phyloP scores from a whole-genome alignment of 2,888 invertebrate species.

The Ophion ellenae region DNA sequence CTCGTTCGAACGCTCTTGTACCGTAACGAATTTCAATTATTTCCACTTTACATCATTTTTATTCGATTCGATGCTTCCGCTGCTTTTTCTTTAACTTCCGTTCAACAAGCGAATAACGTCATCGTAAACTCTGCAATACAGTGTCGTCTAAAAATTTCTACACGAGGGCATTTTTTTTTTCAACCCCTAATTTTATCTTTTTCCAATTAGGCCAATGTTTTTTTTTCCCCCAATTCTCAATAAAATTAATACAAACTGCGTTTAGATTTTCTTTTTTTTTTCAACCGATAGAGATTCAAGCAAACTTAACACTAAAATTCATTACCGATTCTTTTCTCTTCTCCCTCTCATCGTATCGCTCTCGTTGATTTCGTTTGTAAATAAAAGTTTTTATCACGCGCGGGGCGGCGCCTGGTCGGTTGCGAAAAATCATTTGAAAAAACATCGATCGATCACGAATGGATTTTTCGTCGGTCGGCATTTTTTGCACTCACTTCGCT shows the following conservation, averaged over 20 bases:
- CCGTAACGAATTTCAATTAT: background rate
- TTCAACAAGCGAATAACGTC: constrained; percentile 64
- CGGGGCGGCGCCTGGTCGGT: constrained; percentile 54
- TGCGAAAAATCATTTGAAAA: constrained; percentile 22
- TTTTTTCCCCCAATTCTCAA: background rate
- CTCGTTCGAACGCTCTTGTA: constrained; percentile 2
- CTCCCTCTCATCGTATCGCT: background rate
- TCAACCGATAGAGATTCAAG: constrained; percentile 67
- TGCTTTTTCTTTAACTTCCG: background rate
- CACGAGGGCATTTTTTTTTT: constrained; percentile 24
- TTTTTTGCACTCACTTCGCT: constrained; percentile 26
- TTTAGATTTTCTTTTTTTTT: constrained; percentile 29
- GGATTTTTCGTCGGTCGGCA: constrained; percentile 37
- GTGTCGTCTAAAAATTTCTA: constrained; percentile 61
- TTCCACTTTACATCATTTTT: constrained; percentile 25
- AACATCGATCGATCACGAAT: constrained; percentile 18
- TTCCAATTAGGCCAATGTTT: background rate
- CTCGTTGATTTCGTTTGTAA: constrained; percentile 29
- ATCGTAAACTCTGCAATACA: constrained; percentile 67
- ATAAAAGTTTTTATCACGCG: constrained; percentile 60
- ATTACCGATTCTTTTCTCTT: constrained; percentile 52
- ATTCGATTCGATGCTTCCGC: constrained; percentile 10
- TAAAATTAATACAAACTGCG: background rate
- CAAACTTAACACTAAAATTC: constrained; percentile 67
- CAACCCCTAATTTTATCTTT: constrained; percentile 14